A percentile compares a stretch with the other conserved stretches of the same genome.
Evolutionary conservation across 1,140 invertebrate genomes (phyloP).

Genomic region (Neodiprion fabricii): DNA sequence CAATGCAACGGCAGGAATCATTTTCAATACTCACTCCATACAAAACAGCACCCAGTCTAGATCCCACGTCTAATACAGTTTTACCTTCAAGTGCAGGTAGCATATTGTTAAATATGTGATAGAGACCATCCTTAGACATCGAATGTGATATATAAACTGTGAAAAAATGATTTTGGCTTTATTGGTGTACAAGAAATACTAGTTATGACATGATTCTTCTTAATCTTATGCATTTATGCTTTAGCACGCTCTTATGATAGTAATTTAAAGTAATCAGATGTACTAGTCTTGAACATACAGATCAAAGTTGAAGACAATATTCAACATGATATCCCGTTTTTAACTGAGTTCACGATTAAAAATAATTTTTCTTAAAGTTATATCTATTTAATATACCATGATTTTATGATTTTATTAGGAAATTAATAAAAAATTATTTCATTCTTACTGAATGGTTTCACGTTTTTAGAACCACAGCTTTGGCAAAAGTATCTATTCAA

Average conservation of each 20-base stretch:
- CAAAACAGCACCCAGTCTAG: slow-evolving; percentile 72
- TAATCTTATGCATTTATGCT: not conserved
- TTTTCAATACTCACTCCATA: slow-evolving; percentile 66
- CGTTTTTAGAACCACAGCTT: slow-evolving; percentile 69
- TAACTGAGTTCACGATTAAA: too few species aligned
- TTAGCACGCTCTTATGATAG: too few species aligned
- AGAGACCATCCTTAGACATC: slow-evolving; percentile 66
- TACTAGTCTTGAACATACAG: too few species aligned
- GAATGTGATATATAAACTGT: slow-evolving; percentile 73
- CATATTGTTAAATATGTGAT: slow-evolving; percentile 69
- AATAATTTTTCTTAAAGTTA: too few species aligned
- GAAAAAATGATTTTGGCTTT: slow-evolving; percentile 43
- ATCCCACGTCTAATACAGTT: slow-evolving; percentile 73
- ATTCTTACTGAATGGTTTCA: slow-evolving; percentile 63
- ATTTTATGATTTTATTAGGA: too few species aligned
- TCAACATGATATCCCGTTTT: too few species aligned
- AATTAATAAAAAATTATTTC: not conserved
- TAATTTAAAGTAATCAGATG: too few species aligned
- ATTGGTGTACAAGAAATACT: slow-evolving; percentile 3
- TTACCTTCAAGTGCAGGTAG: slow-evolving; percentile 68
- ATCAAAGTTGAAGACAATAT: too few species aligned
- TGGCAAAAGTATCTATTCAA: slow-evolving; percentile 69
- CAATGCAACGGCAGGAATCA: not conserved
- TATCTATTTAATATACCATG: too few species aligned
- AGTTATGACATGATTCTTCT: not conserved